phyloP scores from a whole-genome alignment of 1,140 invertebrate genomes.

The Physella acuta region DNA sequence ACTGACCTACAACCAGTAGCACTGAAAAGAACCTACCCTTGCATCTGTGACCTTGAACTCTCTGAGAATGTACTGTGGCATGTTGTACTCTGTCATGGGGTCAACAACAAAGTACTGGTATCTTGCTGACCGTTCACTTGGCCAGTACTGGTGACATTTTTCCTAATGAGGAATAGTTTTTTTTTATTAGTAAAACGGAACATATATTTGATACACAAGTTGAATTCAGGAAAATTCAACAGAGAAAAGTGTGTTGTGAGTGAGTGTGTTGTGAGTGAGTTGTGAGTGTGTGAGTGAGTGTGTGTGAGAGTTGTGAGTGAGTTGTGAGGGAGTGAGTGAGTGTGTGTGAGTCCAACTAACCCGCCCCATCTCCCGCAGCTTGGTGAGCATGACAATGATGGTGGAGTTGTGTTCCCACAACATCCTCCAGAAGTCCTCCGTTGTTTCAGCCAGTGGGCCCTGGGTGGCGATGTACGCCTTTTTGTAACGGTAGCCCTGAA shows the following conservation, averaged over 20 bases:
- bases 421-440: conserved; percentile 99
- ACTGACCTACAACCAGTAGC: too few relatives aligned
- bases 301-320: too few relatives aligned
- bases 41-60: conserved; percentile 90
- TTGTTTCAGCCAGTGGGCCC: conserved; percentile 93
- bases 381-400: conserved; percentile 98
- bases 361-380: conserved; percentile 93
- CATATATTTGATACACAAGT: too few relatives aligned
- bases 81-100: conserved; percentile 98
- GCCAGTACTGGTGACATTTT: conserved; percentile 99
- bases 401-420: conserved; percentile 99
- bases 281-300: too few relatives aligned
- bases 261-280: too few relatives aligned
- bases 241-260: too few relatives aligned
- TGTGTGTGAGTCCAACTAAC: too few relatives aligned
- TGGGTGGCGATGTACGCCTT: conserved; percentile 97
- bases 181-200: too few relatives aligned
- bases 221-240: too few relatives aligned
- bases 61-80: conserved; percentile 96
- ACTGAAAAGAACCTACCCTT: conserved; percentile 61
- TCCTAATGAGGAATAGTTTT: too few relatives aligned
- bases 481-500: conserved; percentile 84
- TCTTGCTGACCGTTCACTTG: conserved; percentile 88
- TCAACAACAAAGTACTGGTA: conserved; percentile 98
- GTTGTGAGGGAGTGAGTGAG: too few relatives aligned